phyloP scores from a whole-genome alignment of 2,888 invertebrate genomes.

The Bombylius major region DNA sequence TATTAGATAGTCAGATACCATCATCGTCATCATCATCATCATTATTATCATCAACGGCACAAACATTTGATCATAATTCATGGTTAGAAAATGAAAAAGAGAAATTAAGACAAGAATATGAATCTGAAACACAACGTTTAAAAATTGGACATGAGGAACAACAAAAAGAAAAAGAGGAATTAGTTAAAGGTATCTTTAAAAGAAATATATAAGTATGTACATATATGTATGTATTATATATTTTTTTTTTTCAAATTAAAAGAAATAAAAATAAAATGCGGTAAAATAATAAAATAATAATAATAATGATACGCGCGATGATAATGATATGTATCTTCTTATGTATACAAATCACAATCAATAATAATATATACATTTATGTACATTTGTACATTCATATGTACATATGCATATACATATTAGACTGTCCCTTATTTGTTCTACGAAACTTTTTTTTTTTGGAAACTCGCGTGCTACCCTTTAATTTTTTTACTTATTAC shows the following conservation, averaged over 20 bases:
- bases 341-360: too few relatives aligned
- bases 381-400: too few relatives aligned
- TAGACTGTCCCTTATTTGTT: too few relatives aligned
- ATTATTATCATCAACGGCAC: not conserved
- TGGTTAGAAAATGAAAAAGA: slow-evolving; percentile 40
- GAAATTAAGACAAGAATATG: slow-evolving; percentile 24
- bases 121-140: slow-evolving; percentile 34
- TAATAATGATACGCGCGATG: not conserved
- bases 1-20: slow-evolving; percentile 40
- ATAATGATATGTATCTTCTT: too few relatives aligned
- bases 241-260: too few relatives aligned
- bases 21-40: not conserved
- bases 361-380: too few relatives aligned
- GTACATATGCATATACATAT: too few relatives aligned
- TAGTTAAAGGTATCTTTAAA: slow-evolving; percentile 12
- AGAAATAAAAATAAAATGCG: not conserved
- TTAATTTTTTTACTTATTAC: too few relatives aligned
- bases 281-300: not conserved
- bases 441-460: too few relatives aligned
- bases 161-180: slow-evolving; percentile 22
- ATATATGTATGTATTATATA: too few relatives aligned
- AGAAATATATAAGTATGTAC: too few relatives aligned
- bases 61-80: not conserved
- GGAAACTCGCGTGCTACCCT: too few relatives aligned
- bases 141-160: slow-evolving; percentile 24